These are phyloP conservation scores for Eurois occulta DNA, from an alignment of 2,888 invertebrate genomes.

Conservation along the genomic window DNA sequence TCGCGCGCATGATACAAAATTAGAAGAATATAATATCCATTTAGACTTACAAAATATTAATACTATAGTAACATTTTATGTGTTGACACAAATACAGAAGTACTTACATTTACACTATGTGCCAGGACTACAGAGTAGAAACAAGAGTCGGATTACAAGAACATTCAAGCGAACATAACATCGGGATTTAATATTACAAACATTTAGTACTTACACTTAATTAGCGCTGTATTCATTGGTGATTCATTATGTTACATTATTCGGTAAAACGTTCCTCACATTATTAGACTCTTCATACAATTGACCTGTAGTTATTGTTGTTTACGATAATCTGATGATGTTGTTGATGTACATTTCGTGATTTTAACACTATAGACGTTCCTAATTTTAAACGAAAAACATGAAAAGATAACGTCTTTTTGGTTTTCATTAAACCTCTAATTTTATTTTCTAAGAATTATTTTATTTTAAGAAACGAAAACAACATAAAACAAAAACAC, in stretches of 20 bases:
- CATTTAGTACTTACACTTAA: slow-evolving; percentile 61
- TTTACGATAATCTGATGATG: slow-evolving; percentile 63
- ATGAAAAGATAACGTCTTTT: slow-evolving; percentile 60
- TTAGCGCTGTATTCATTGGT: slow-evolving; percentile 72
- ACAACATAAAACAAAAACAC: slow-evolving; percentile 70
- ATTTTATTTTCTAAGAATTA: slow-evolving; percentile 67
- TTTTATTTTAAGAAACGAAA: slow-evolving; percentile 69
- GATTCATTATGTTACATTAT: slow-evolving; percentile 66
- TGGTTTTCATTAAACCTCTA: slow-evolving; percentile 57
- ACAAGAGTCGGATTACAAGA: slow-evolving; percentile 64
- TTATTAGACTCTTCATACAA: slow-evolving; percentile 75
- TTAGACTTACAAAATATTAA: slow-evolving; percentile 89
- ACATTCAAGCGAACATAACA: slow-evolving; percentile 69
- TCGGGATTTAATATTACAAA: slow-evolving; percentile 62
- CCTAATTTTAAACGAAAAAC: slow-evolving; percentile 60
- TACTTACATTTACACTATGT: slow-evolving; percentile 80
- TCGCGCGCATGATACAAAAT: slow-evolving; percentile 87
- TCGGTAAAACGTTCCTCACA: slow-evolving; percentile 66
- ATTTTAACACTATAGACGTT: slow-evolving; percentile 59
- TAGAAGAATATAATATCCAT: slow-evolving; percentile 90
- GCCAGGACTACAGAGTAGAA: slow-evolving; percentile 73
- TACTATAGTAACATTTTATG: slow-evolving; percentile 84
- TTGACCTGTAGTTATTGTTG: slow-evolving; percentile 84
- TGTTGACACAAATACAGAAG: slow-evolving; percentile 86
- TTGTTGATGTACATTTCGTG: slow-evolving; percentile 59